These are phyloP conservation scores for Hemibagrus wyckioides DNA, from an alignment of 2,113 vertebrate species.

Conservation along the genomic window DNA sequence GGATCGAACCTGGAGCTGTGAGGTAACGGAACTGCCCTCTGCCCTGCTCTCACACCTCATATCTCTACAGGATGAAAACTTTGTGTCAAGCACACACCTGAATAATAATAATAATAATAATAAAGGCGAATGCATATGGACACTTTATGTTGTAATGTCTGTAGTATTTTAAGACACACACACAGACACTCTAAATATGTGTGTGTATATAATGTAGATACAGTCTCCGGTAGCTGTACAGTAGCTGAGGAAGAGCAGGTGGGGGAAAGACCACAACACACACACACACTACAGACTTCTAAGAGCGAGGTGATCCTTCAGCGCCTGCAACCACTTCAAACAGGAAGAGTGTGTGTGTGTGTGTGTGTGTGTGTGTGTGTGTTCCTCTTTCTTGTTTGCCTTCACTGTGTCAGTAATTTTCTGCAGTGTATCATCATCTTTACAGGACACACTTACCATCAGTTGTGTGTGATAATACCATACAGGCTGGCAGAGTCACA, in stretches of 20 bases:
- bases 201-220: not conserved
- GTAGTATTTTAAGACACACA: not conserved
- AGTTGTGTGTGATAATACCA: not conserved
- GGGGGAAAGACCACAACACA: slow-evolving; percentile 21
- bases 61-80: too few species aligned
- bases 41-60: too few species aligned
- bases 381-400: slow-evolving; percentile 13
- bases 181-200: too few species aligned
- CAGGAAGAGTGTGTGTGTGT: slow-evolving; percentile 21
- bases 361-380: slow-evolving; percentile 21
- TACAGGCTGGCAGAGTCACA: not conserved
- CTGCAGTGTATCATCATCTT: not conserved
- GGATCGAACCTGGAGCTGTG: not conserved
- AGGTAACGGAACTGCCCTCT: too few species aligned
- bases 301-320: not conserved
- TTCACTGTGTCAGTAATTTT: not conserved
- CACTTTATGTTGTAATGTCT: not conserved
- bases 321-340: slow-evolving; percentile 19
- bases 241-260: slow-evolving; percentile 24
- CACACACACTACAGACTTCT: not conserved
- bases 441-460: not conserved
- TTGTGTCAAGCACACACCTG: too few species aligned
- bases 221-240: not conserved
- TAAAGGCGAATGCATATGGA: too few species aligned
- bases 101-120: too few species aligned